These are phyloP conservation scores for Pitangus sulphuratus DNA, from an alignment of 2,797 vertebrate species.

Conservation along the genomic window DNA sequence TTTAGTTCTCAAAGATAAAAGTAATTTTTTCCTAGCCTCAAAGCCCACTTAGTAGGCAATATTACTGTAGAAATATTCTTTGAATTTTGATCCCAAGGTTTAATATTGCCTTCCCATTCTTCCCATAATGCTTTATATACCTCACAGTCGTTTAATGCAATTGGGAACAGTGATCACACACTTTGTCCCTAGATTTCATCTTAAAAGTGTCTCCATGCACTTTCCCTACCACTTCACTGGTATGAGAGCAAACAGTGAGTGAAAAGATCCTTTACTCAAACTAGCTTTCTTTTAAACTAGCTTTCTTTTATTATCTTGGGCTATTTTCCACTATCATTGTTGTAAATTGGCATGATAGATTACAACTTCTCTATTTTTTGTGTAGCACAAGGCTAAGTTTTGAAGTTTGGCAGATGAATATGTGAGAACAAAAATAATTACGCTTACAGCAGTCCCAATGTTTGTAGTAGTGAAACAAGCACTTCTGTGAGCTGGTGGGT, in stretches of 20 bases:
- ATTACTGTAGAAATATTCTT: neutral
- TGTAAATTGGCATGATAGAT: neutral
- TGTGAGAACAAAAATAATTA: neutral
- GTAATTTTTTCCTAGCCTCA: neutral
- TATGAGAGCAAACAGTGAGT: neutral
- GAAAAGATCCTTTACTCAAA: neutral
- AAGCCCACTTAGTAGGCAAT: neutral
- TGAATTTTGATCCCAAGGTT: neutral
- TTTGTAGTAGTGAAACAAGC: neutral
- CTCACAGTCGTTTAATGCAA: neutral
- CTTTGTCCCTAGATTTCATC: neutral
- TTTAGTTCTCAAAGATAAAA: neutral
- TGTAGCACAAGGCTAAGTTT: neutral
- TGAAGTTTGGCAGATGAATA: neutral
- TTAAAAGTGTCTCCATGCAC: neutral
- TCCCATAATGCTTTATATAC: neutral
- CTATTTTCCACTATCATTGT: neutral
- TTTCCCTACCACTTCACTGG: neutral
- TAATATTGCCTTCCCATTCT: neutral
- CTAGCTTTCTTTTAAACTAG: neutral
- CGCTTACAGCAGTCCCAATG: accelerated
- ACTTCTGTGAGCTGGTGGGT: neutral
- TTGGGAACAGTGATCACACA: neutral
- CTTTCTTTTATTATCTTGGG: neutral
- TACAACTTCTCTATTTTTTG: neutral